These are phyloP conservation scores for Drosophila parthenogenetica DNA, from an alignment of 2,888 invertebrate species.

Conservation along the genomic window DNA sequence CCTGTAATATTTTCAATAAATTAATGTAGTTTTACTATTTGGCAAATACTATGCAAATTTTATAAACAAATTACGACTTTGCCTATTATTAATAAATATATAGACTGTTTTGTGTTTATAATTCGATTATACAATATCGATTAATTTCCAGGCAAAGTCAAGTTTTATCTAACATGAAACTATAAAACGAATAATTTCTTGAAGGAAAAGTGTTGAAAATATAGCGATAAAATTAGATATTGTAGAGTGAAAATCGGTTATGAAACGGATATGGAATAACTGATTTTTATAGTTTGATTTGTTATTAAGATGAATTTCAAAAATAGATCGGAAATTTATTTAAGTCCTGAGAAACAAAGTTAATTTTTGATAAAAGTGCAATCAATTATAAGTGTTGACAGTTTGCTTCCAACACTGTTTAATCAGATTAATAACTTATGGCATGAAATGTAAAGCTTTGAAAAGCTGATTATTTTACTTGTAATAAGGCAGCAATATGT, in stretches of 20 bases:
- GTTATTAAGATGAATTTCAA: too few relatives aligned
- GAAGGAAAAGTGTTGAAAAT: too few relatives aligned
- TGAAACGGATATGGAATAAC: too few relatives aligned
- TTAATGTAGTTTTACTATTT: slow-evolving; percentile 44
- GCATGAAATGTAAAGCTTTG: background rate
- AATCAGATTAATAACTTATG: background rate
- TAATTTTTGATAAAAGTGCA: background rate
- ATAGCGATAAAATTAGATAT: too few relatives aligned
- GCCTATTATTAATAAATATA: slow-evolving; percentile 35
- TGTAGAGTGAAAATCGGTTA: too few relatives aligned
- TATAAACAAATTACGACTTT: slow-evolving; percentile 49
- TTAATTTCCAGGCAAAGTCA: slow-evolving; percentile 11
- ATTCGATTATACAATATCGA: slow-evolving; percentile 31
- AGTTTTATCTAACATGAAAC: background rate
- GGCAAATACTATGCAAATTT: slow-evolving; percentile 19
- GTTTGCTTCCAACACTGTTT: background rate
- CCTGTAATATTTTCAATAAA: slow-evolving; percentile 45
- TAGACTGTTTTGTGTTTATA: slow-evolving; percentile 3
- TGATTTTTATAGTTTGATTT: too few relatives aligned
- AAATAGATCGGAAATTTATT: too few relatives aligned
- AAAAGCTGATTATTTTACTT: background rate
- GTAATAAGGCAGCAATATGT: too few relatives aligned
- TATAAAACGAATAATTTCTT: too few relatives aligned
- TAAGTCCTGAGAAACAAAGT: background rate
- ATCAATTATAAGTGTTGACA: background rate